Percentiles rank a stretch among this genome's conserved stretches.
These are phyloP conservation scores for Sebastes melanostomus DNA, from an alignment of 2,797 vertebrate genomes.

Conservation along the genomic window DNA sequence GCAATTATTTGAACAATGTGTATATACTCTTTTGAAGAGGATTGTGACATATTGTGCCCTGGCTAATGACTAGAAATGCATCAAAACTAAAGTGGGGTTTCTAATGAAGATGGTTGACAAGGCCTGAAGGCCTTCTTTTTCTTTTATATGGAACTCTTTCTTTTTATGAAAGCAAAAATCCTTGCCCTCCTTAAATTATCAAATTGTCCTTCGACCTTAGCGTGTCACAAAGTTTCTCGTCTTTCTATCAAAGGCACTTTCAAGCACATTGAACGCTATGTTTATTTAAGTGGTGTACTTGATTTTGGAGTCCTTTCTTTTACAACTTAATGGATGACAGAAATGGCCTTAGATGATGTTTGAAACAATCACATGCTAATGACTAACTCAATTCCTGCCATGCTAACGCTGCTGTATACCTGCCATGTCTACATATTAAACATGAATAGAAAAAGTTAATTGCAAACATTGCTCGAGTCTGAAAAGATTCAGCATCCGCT, in stretches of 20 bases:
- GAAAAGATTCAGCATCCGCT: not conserved
- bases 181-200: constrained; percentile 68
- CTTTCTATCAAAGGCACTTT: constrained; percentile 65
- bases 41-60: constrained; percentile 68
- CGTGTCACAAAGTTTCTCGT: constrained; percentile 60
- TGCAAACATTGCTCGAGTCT: not conserved
- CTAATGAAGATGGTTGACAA: constrained; percentile 73
- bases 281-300: constrained; percentile 58
- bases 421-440: not conserved
- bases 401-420: not conserved
- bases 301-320: constrained; percentile 56
- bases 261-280: constrained; percentile 34
- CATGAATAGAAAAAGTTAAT: not conserved
- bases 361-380: constrained; percentile 49
- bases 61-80: constrained; percentile 77
- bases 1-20: constrained; percentile 79
- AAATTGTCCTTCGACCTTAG: constrained; percentile 69
- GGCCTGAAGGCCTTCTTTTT: constrained; percentile 68
- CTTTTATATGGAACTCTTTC: constrained; percentile 56
- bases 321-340: constrained; percentile 51
- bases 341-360: constrained; percentile 32
- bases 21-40: constrained; percentile 71
- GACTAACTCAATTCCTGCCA: not conserved
- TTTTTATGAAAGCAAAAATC: constrained; percentile 69
- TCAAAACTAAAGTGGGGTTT: constrained; percentile 72